Percentiles rank a stretch among this genome's conserved stretches.
Evolutionary conservation across 2,797 vertebrate species (phyloP).

Genomic region (Premnoplex brunnescens): DNA sequence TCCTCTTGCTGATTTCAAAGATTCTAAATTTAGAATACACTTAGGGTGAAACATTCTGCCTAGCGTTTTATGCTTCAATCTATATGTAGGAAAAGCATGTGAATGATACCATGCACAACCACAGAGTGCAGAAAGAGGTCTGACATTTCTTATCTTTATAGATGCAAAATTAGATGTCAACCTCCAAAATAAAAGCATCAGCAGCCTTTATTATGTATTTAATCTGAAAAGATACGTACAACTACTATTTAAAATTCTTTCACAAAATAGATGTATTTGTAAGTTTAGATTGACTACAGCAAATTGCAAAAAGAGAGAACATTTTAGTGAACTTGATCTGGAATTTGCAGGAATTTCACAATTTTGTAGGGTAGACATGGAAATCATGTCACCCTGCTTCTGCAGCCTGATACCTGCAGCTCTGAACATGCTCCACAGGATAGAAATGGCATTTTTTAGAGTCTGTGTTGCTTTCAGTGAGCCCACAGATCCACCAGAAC

Average conservation of each 20-base stretch:
- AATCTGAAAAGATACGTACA: neutral
- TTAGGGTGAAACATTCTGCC: neutral
- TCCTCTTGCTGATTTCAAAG: neutral
- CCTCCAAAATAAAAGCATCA: conserved; percentile 39
- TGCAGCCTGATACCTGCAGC: neutral
- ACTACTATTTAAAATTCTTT: neutral
- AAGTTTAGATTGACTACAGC: neutral
- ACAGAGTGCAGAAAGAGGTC: neutral
- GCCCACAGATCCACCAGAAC: neutral
- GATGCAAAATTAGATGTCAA: conserved; percentile 38
- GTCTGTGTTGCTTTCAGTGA: neutral
- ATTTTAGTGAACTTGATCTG: neutral
- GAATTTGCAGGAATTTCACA: neutral
- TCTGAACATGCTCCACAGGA: neutral
- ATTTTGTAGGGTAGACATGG: neutral
- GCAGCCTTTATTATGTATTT: conserved; percentile 23
- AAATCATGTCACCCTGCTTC: neutral
- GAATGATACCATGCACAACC: neutral
- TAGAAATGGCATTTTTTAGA: neutral
- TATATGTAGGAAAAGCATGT: neutral
- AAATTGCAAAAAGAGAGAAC: neutral
- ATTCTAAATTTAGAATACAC: neutral
- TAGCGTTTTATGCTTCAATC: neutral
- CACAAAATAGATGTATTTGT: neutral
- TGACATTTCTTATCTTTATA: conserved; percentile 54